Percentiles rank a stretch among this genome's conserved stretches.
These are phyloP conservation scores for Diphyllodes magnificus DNA, from an alignment of 2,113 vertebrate species.

Conservation along the genomic window DNA sequence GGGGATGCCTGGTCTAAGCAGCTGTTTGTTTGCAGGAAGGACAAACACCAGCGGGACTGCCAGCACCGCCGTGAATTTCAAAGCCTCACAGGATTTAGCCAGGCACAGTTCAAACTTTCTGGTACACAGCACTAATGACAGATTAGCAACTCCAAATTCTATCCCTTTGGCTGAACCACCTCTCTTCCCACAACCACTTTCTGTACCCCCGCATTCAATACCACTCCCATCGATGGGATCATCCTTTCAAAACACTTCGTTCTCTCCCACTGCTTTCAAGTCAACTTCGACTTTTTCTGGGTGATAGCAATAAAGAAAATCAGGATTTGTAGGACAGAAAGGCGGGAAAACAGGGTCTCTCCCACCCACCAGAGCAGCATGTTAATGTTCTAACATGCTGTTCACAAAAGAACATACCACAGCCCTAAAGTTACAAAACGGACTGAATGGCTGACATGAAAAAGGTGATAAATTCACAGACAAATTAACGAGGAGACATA, in stretches of 20 bases:
- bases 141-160: slow-evolving; percentile 5
- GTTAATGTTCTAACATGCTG: not conserved
- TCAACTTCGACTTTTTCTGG: not conserved
- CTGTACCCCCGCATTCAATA: not conserved
- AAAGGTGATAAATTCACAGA: not conserved
- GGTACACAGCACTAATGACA: not conserved
- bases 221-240: not conserved
- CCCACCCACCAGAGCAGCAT: not conserved
- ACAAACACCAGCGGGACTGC: slow-evolving; percentile 49
- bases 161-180: not conserved
- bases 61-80: slow-evolving; percentile 53
- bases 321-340: not conserved
- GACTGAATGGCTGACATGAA: not conserved
- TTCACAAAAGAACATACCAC: not conserved
- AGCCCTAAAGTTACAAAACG: not conserved
- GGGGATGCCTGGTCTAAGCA: not conserved
- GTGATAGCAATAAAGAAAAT: not conserved
- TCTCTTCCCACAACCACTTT: not conserved
- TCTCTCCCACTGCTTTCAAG: not conserved
- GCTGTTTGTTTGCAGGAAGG: slow-evolving; percentile 36
- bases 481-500: not conserved
- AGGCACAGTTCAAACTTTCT: slow-evolving; percentile 40
- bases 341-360: not conserved
- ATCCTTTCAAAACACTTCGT: not conserved
- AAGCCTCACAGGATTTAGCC: slow-evolving; percentile 42